These are phyloP conservation scores for Natrix natrix DNA, from an alignment of 2,797 vertebrate species.

Conservation along the genomic window DNA sequence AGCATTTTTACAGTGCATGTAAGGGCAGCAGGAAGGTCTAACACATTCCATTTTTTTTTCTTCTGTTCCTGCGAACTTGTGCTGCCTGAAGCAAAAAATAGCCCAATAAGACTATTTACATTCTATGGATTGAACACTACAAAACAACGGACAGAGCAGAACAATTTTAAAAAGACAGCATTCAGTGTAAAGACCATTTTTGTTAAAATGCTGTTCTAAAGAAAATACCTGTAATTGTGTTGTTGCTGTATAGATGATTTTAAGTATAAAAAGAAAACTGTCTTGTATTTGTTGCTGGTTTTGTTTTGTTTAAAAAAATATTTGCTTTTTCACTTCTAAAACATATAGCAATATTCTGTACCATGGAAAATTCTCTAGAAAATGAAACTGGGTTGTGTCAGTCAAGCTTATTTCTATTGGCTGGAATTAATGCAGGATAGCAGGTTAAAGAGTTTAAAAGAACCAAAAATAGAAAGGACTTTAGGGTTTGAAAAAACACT, in stretches of 20 bases:
- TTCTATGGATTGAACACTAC: not conserved
- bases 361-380: not conserved
- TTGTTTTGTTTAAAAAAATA: not conserved
- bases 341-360: constrained; percentile 3
- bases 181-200: not conserved
- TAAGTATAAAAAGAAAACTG: not conserved
- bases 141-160: not conserved
- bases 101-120: not conserved
- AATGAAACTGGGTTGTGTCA: constrained; percentile 51
- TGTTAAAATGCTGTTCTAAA: not conserved
- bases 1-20: not conserved
- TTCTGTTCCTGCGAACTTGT: not conserved
- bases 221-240: not conserved
- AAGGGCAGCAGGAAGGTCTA: not conserved
- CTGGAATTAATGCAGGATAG: constrained; percentile 59
- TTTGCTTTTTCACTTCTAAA: constrained; percentile 16
- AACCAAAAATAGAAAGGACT: constrained; percentile 57
- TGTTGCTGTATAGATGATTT: not conserved
- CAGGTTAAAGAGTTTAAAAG: constrained; percentile 64
- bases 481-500: constrained; percentile 48
- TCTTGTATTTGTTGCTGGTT: not conserved
- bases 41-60: not conserved
- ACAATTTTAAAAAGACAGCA: not conserved
- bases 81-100: not conserved
- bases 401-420: constrained; percentile 60